These are phyloP conservation scores for Vollenhovia emeryi DNA, from an alignment of 1,140 invertebrate genomes.

Conservation along the genomic window DNA sequence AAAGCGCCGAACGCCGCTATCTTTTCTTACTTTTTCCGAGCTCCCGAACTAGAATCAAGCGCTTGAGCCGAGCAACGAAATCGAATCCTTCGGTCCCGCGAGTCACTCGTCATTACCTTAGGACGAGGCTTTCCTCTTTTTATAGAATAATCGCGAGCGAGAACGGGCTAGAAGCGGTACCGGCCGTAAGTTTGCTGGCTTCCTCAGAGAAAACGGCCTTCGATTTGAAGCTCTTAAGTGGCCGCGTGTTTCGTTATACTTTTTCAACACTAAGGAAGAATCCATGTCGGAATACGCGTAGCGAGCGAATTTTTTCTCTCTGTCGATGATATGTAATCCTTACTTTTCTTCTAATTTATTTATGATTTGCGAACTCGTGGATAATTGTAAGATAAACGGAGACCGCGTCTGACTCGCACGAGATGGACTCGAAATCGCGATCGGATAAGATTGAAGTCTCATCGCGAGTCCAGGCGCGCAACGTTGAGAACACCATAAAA, in stretches of 20 bases:
- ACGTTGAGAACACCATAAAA: conserved; percentile 3
- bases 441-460: neutral
- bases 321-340: neutral
- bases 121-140: conserved; percentile 27
- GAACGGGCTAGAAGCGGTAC: neutral
- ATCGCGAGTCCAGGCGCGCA: neutral
- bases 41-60: neutral
- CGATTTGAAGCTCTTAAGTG: neutral
- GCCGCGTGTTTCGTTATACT: conserved; percentile 19
- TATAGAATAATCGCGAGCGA: neutral
- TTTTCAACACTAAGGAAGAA: conserved; percentile 21
- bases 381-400: neutral
- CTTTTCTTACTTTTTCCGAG: neutral
- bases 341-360: conserved; percentile 41
- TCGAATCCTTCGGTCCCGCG: neutral
- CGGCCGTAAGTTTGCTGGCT: neutral
- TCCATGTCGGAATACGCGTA: neutral
- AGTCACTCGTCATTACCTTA: conserved; percentile 45
- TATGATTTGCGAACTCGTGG: conserved; percentile 5
- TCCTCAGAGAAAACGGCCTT: neutral
- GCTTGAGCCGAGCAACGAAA: neutral
- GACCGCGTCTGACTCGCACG: neutral
- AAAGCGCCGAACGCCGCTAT: neutral
- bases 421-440: neutral
- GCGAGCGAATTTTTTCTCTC: neutral